Percentiles rank a stretch among this genome's conserved stretches.
These are phyloP conservation scores for Tamias sibiricus DNA, from an alignment of 2,113 vertebrate genomes.

Conservation along the genomic window DNA sequence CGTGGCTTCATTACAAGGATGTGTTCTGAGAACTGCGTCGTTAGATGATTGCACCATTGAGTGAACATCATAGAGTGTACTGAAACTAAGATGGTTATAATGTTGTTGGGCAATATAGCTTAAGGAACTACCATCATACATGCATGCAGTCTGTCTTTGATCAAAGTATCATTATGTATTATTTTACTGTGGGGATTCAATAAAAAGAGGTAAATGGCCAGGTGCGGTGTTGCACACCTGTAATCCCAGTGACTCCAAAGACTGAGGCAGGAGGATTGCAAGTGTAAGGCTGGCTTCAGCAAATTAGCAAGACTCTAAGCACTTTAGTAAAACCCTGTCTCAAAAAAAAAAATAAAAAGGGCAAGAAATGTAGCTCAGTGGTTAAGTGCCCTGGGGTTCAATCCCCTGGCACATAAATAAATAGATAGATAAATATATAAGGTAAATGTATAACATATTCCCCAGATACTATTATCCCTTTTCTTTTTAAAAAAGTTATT, in stretches of 20 bases:
- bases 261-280: too few relatives aligned
- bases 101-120: background rate
- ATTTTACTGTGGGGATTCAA: background rate
- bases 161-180: background rate
- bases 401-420: too few relatives aligned
- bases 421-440: too few relatives aligned
- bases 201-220: background rate
- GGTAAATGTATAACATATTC: background rate
- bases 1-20: background rate
- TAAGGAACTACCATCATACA: background rate
- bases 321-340: too few relatives aligned
- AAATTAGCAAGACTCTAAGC: too few relatives aligned
- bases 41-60: background rate
- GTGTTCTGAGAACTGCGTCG: background rate
- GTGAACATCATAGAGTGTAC: background rate
- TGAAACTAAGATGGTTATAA: background rate
- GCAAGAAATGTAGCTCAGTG: too few relatives aligned
- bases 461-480: background rate
- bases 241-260: too few relatives aligned
- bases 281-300: too few relatives aligned
- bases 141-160: background rate
- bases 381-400: too few relatives aligned
- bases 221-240: too few relatives aligned
- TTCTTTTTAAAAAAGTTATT: background rate
- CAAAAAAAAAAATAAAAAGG: too few relatives aligned